Evolutionary conservation across 1,140 invertebrate genomes (phyloP), one percentile per base, ranked within the genome.

Genomic region (Micrasema minimum): DNA sequence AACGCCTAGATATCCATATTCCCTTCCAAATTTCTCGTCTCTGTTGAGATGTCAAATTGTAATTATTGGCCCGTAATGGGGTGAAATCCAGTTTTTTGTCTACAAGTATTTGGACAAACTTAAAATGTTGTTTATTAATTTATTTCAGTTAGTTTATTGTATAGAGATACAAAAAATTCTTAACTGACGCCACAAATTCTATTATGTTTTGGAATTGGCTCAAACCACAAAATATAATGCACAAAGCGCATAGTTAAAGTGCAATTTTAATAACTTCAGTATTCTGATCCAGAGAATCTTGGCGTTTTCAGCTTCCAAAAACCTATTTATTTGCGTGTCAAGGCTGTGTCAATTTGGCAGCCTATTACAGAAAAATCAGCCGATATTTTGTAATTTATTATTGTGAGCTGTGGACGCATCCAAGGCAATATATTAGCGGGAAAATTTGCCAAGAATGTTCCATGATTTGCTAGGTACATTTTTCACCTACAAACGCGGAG

Each of bases 371-470:
- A 12, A 14, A 48, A 6, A 18, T 20, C 45, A 20, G 2, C 20
- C 12, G 14, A 31, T 4, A 31, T 9, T 11, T n/a, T 1, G 0
- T 2, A n/a, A 53, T 6, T 53, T 53, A 53, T 53, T 18, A 35
- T 53, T 53, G 23, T 53, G 50, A 35, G 6, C 14, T 20, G 35
- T n/a, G 31, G 35, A 41, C 55, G 55, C 55, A 59, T 59, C 55
- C 55, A 18, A 38, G 10, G 9, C 14, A 14, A 0, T 7, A 53
- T 38, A 59, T 59, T 2, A 22, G n/a, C 20, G 35, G 0, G 16
- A 59, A 38, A 16, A 31, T 31, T 59, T 38, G 31, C n/a, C 35
- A 59, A 59, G 31, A 38, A 38, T 59, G 35, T 59, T 59, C 14
- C 14, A 38, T 7, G 26, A 31, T 55, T n/a, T 20, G 11, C 16